These are phyloP conservation scores for Anagrus nilaparvatae DNA, from an alignment of 1,140 invertebrate genomes.

Conservation along the genomic window DNA sequence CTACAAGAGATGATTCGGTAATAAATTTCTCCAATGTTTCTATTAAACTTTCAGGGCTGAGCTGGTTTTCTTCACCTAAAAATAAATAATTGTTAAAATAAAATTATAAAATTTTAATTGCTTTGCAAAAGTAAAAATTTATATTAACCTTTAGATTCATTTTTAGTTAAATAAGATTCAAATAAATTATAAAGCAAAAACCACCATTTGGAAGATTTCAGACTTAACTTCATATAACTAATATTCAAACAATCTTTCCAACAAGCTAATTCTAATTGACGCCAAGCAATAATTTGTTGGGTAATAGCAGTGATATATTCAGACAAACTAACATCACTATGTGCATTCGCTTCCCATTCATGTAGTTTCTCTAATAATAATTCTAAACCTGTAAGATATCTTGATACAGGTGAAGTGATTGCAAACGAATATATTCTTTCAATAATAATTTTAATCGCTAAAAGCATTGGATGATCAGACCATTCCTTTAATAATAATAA, in stretches of 20 bases:
- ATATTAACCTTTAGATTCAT: slow-evolving; percentile 12
- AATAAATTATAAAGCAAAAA: slow-evolving; percentile 72
- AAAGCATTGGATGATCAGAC: slow-evolving; percentile 82
- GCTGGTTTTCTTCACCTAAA: slow-evolving; percentile 16
- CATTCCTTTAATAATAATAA: slow-evolving; percentile 67
- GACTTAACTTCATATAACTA: slow-evolving; percentile 50
- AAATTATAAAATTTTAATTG: not conserved
- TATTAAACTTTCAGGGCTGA: slow-evolving; percentile 20
- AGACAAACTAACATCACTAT: slow-evolving; percentile 71
- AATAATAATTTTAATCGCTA: slow-evolving; percentile 61
- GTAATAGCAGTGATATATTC: slow-evolving; percentile 60
- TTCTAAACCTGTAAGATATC: slow-evolving; percentile 86
- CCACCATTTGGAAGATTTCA: slow-evolving; percentile 74
- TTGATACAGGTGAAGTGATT: slow-evolving; percentile 70
- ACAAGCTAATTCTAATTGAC: slow-evolving; percentile 77
- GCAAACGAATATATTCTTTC: slow-evolving; percentile 69
- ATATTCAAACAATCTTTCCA: slow-evolving; percentile 73
- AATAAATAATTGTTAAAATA: slow-evolving; percentile 9
- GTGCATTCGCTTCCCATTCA: slow-evolving; percentile 88
- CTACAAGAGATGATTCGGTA: slow-evolving; percentile 71
- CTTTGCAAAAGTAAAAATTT: not conserved
- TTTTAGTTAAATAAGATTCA: slow-evolving; percentile 35
- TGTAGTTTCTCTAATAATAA: slow-evolving; percentile 72
- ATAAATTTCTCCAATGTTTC: slow-evolving; percentile 68
- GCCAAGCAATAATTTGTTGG: slow-evolving; percentile 79